Evolutionary conservation across 2,888 invertebrate species (phyloP).

Genomic region (Periphyllus acericola): DNA sequence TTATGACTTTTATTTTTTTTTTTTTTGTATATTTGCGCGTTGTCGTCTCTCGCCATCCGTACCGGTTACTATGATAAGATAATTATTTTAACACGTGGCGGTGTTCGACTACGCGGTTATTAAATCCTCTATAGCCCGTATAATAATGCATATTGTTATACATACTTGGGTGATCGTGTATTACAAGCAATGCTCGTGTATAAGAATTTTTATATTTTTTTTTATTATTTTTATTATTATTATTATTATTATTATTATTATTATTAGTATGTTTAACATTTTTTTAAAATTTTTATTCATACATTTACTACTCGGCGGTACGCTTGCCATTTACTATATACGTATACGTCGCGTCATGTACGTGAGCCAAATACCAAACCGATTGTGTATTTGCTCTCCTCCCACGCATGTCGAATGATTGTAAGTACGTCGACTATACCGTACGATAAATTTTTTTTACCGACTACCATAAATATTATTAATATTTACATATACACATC

Average conservation of each 20-base stretch:
- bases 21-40: background rate
- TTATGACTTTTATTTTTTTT: background rate
- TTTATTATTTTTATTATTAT: constrained; percentile 1
- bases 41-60: background rate
- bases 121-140: background rate
- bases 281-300: constrained; percentile 6
- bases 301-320: constrained; percentile 31
- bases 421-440: background rate
- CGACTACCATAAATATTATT: constrained; percentile 1
- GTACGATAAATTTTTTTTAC: background rate
- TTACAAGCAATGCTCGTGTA: background rate
- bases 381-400: background rate
- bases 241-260: constrained; percentile 11
- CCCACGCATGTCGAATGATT: background rate
- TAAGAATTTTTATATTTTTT: constrained; percentile 26
- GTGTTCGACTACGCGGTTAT: background rate
- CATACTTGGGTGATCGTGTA: no score
- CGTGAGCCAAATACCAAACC: background rate
- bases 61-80: background rate
- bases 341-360: constrained; percentile 42
- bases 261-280: constrained; percentile 24
- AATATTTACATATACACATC: background rate
- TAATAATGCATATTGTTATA: no score
- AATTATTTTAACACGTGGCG: background rate
- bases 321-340: constrained; percentile 55